Percentiles rank a stretch among this genome's conserved stretches.
Evolutionary conservation across 2,113 vertebrate genomes (phyloP).

Genomic region (Paralichthys olivaceus): DNA sequence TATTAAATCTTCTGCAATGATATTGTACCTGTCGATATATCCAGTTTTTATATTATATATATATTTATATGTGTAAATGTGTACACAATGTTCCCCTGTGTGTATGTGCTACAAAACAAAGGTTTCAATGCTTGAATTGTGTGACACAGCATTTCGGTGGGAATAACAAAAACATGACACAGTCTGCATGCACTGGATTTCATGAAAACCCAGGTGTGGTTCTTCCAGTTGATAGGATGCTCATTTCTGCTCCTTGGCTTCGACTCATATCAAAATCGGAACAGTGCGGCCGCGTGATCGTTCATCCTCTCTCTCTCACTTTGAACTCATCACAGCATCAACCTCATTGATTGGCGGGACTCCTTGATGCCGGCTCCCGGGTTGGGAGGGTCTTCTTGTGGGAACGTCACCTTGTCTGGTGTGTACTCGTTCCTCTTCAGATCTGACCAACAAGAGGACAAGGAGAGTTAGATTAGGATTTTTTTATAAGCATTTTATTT

Average conservation of each 20-base stretch:
- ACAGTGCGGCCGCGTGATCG: neutral
- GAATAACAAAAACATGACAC: constrained; percentile 48
- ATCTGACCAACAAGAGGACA: constrained; percentile 79
- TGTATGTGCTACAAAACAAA: constrained; percentile 54
- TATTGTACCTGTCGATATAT: constrained; percentile 84
- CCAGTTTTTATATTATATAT: constrained; percentile 69
- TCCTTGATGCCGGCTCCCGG: constrained; percentile 90
- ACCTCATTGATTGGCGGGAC: constrained; percentile 88
- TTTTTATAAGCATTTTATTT: neutral
- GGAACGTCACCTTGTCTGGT: constrained; percentile 91
- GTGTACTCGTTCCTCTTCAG: constrained; percentile 98
- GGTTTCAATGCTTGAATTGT: constrained; percentile 53
- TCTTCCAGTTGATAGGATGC: constrained; percentile 66
- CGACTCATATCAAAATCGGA: constrained; percentile 31
- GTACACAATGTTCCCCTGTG: constrained; percentile 46
- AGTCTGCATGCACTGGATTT: constrained; percentile 68
- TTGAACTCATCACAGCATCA: constrained; percentile 86
- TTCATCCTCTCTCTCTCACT: neutral
- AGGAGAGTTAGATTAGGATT: neutral
- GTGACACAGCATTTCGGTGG: constrained; percentile 57
- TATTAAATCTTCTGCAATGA: constrained; percentile 80
- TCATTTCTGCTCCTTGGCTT: constrained; percentile 60
- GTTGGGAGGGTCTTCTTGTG: constrained; percentile 90
- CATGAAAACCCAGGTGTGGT: constrained; percentile 37
- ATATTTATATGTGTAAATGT: constrained; percentile 53